A percentile compares a stretch with the other conserved stretches of the same genome.
Evolutionary conservation across 2,888 invertebrate species (phyloP).

Genomic region (Netelia virgata): DNA sequence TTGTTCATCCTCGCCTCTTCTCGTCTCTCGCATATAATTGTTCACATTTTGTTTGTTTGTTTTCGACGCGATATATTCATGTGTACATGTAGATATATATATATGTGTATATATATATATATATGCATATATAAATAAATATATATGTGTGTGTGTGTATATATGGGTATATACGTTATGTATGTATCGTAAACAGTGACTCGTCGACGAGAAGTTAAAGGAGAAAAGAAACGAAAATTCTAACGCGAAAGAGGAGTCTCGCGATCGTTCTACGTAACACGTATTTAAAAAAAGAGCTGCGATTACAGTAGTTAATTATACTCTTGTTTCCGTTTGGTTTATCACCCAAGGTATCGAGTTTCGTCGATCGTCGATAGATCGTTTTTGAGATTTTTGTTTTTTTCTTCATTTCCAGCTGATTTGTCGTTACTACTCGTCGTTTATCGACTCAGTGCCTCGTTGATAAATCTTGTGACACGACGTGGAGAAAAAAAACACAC

Average conservation of each 20-base stretch:
- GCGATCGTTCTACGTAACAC: slow-evolving; percentile 20
- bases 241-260: neutral
- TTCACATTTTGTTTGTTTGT: neutral
- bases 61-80: neutral
- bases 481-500: too few relatives aligned
- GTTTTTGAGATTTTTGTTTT: too few relatives aligned
- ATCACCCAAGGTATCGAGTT: too few relatives aligned
- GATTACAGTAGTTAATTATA: too few relatives aligned
- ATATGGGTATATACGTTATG: slow-evolving; percentile 17
- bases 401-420: too few relatives aligned
- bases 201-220: slow-evolving; percentile 24
- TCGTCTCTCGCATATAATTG: neutral
- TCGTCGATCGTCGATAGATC: too few relatives aligned
- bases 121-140: neutral
- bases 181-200: slow-evolving; percentile 16
- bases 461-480: too few relatives aligned
- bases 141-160: neutral
- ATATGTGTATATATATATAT: neutral
- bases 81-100: neutral
- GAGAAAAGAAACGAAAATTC: neutral
- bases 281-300: too few relatives aligned
- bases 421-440: too few relatives aligned
- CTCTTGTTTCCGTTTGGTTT: too few relatives aligned
- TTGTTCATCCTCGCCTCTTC: too few relatives aligned
- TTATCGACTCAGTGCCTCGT: too few relatives aligned